These are phyloP conservation scores for Lepus timidus DNA, from an alignment of 2,113 vertebrate genomes.

Conservation along the genomic window DNA sequence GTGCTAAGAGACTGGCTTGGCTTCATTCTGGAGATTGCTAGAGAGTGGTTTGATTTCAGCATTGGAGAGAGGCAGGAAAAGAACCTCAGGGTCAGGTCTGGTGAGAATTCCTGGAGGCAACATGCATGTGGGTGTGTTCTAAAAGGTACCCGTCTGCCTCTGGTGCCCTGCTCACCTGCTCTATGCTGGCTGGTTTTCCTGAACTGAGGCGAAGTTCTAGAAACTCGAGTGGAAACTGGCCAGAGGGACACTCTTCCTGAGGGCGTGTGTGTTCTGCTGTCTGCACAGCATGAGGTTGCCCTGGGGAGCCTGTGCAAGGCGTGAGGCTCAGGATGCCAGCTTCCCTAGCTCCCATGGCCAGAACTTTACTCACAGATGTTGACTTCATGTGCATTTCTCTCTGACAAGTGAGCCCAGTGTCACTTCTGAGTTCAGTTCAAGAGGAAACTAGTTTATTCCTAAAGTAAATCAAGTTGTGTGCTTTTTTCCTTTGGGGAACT, in stretches of 20 bases:
- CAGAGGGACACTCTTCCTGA: neutral
- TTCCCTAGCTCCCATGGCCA: neutral
- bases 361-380: neutral
- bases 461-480: slow-evolving; percentile 3
- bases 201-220: neutral
- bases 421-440: neutral
- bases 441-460: slow-evolving; percentile 45
- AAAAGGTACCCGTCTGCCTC: neutral
- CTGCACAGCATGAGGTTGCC: neutral
- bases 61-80: neutral
- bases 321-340: rapidly evolving
- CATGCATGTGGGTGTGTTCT: rapidly evolving
- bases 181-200: neutral
- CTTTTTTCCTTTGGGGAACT: slow-evolving; percentile 49
- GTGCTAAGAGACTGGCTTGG: neutral
- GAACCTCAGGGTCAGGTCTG: neutral
- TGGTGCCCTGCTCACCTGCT: neutral
- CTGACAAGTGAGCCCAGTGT: neutral
- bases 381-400: neutral
- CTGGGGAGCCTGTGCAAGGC: neutral
- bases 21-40: neutral
- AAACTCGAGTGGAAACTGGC: neutral
- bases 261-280: rapidly evolving
- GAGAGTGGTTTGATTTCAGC: neutral
- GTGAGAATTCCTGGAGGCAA: rapidly evolving